Conservation (phyloP, 2,888 invertebrate species). For the Lasioglossum calceatum region DNA sequence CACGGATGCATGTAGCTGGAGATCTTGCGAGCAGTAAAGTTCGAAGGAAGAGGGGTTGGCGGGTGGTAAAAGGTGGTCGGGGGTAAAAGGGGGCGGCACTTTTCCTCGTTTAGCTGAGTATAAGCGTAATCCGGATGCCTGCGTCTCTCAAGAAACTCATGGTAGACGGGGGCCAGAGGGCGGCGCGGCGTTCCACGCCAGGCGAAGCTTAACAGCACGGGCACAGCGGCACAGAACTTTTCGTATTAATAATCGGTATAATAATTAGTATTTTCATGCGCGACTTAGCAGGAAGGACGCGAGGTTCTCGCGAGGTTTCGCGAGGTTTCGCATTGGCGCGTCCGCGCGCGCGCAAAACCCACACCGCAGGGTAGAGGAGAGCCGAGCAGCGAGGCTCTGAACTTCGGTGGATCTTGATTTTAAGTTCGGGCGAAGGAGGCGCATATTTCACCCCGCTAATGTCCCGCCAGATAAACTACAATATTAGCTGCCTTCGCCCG, state of each 20-base stretch:
- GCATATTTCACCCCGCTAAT: constrained; percentile 84
- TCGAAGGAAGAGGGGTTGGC: constrained; percentile 7
- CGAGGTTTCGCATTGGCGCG: constrained; percentile 38
- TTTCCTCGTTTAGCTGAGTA: constrained; percentile 66
- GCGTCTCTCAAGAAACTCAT: constrained; percentile 68
- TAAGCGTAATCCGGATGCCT: constrained; percentile 77
- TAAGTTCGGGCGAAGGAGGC: constrained; percentile 80
- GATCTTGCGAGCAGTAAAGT: constrained; percentile 12
- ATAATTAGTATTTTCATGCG: constrained; percentile 85
- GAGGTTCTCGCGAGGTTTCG: constrained; percentile 22
- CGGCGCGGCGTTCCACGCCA: constrained; percentile 29
- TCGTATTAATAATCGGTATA: constrained; percentile 84
- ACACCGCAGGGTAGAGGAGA: background rate
- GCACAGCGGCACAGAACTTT: constrained; percentile 77
- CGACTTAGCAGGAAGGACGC: constrained; percentile 83
- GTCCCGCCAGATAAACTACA: constrained; percentile 84
- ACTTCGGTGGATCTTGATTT: constrained; percentile 82
- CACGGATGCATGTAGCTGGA: constrained; percentile 1
- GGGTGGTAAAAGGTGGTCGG: background rate
- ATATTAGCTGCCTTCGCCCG: constrained; percentile 83
- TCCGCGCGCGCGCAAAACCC: background rate
- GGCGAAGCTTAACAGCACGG: constrained; percentile 60
- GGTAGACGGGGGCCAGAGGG: constrained; percentile 12
- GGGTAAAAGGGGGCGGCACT: constrained; percentile 32
- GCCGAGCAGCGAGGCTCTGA: constrained; percentile 46